phyloP scores from a whole-genome alignment of 2,888 invertebrate species.

The Neria commutata region DNA sequence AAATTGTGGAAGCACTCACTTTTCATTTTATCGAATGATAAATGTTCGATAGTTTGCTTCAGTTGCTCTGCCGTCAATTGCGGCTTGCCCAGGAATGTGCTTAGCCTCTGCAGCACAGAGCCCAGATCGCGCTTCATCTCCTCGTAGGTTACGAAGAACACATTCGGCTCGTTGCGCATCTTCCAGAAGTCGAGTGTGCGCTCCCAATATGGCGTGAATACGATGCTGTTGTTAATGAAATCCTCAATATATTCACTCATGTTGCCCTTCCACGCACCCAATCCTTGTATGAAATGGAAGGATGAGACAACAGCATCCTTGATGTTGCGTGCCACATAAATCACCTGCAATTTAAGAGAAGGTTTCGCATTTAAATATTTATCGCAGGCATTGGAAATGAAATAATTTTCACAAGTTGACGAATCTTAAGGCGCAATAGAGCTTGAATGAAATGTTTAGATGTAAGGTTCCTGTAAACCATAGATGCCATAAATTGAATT shows the following conservation, averaged over 20 bases:
- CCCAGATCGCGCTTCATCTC: conserved; percentile 42
- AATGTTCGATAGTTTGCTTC: conserved; percentile 22
- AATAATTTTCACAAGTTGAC: no score
- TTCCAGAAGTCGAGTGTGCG: conserved; percentile 47
- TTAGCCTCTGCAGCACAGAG: conserved; percentile 30
- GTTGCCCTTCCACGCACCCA: conserved; percentile 66
- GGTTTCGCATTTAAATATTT: neutral
- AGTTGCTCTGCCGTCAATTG: conserved; percentile 23
- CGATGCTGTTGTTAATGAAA: no score
- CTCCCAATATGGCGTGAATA: conserved; percentile 36
- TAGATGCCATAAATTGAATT: no score
- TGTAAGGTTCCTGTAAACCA: no score
- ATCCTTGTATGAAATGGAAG: conserved; percentile 70
- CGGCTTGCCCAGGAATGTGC: conserved; percentile 27
- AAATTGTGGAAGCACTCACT: no score
- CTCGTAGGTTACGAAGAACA: conserved; percentile 47
- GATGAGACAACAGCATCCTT: conserved; percentile 82
- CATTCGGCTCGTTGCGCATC: conserved; percentile 38
- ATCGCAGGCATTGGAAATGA: no score
- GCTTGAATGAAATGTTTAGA: no score
- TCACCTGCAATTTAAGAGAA: conserved; percentile 62
- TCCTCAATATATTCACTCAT: conserved; percentile 67
- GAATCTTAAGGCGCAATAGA: no score
- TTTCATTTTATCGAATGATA: conserved; percentile 40
- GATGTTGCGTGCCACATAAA: conserved; percentile 83